A percentile compares a stretch with the other conserved stretches of the same genome.
These are phyloP conservation scores for Zonitis immaculata DNA, from an alignment of 2,888 invertebrate genomes.

Conservation along the genomic window DNA sequence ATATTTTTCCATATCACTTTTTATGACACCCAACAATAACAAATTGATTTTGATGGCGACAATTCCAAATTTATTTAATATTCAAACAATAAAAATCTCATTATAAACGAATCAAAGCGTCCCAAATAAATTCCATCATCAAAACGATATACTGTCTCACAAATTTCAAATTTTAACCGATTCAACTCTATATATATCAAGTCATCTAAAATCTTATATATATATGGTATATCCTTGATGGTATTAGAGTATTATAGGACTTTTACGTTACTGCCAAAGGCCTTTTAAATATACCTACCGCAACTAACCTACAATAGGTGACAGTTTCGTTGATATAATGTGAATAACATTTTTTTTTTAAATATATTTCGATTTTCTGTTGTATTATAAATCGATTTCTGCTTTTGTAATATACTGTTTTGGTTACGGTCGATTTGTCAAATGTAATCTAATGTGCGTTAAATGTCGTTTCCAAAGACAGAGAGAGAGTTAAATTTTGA, in stretches of 20 bases:
- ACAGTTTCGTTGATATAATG: neutral
- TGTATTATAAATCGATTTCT: neutral
- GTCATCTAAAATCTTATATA: neutral
- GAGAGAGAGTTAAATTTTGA: neutral
- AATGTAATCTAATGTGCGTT: neutral
- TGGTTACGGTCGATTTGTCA: neutral
- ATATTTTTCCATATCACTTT: slow-evolving; percentile 19
- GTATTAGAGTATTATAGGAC: neutral
- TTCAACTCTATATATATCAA: neutral
- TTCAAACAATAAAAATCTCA: neutral
- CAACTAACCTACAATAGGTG: neutral
- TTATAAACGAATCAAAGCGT: neutral
- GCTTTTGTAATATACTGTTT: neutral
- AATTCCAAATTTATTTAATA: neutral
- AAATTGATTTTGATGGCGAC: slow-evolving; percentile 17
- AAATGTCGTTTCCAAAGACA: neutral
- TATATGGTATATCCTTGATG: neutral
- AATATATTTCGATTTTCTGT: too few relatives aligned
- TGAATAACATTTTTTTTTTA: neutral
- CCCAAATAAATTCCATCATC: neutral
- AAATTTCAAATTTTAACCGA: neutral
- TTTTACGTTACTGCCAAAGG: neutral
- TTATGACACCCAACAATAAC: slow-evolving; percentile 20
- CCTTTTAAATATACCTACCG: neutral
- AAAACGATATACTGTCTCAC: neutral